Evolutionary conservation across 35 echinoderm and acorn worm species (phyloP), one percentile per base, ranked within the genome.

Genomic region (Lytechinus variegatus): DNA sequence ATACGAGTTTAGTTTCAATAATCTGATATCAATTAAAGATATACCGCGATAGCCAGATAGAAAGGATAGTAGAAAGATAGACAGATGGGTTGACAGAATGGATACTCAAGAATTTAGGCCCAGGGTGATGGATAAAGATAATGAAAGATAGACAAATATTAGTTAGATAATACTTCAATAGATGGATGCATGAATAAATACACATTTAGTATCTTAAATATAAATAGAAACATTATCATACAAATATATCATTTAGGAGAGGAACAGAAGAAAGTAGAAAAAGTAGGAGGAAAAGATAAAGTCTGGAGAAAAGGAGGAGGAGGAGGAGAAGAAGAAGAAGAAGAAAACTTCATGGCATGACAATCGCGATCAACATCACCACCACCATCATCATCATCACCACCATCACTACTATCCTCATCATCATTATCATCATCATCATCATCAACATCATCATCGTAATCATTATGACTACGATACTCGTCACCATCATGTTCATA

Each of bases 21-120:
- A 54, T 90, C 88, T 90, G 88, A 90, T 54, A 90, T 90, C 88
- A 52, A 90, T 90, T 90, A 90, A 44, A 90, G 52, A 90, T 19
- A 6, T 44, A 44, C 33, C 33, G 33, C 33, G 33, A 44, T 24
- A 79, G 66, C 14, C 1, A 79, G 4, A 6, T 4, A 24, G 66
- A 44, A 79, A 24, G 8, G 66, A 79, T 24, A 79, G 66, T n/a
- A 79, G 66, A 79, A 79, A 79, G 66, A 79, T 79, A 24, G 12
- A 79, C 6, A 79, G 66, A 79, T 79, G 8, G 66, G n/a, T 79
- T 7, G 66, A n/a, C n/a, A 24, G 6, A 44, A 24, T n/a, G 66
- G 21, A 21, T 21, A 19, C 11, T 71, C 2, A 79, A 24, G 21
- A 24, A 79, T 19, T 4, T 6, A 79, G 57, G 5, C 16, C 3